A percentile compares a stretch with the other conserved stretches of the same genome.
Evolutionary conservation across 2,113 vertebrate genomes (phyloP).

Genomic region (Ibidorhyncha struthersii): DNA sequence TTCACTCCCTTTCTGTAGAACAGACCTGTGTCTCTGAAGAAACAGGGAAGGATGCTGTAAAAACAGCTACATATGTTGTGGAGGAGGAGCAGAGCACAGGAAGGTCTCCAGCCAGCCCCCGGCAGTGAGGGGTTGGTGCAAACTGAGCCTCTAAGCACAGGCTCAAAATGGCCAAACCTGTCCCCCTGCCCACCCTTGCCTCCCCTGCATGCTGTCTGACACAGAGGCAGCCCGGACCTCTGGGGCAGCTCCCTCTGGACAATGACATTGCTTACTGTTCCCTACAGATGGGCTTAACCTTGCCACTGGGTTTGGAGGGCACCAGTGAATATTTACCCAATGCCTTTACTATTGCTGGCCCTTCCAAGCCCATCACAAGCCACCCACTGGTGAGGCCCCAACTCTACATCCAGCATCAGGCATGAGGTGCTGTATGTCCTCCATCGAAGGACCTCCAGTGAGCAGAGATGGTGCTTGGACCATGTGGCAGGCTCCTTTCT

Average conservation of each 20-base stretch:
- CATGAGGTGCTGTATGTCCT: accelerated
- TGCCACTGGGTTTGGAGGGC: not conserved
- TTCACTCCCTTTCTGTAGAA: not conserved
- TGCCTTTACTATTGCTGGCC: not conserved
- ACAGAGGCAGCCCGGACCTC: accelerated
- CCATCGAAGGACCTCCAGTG: not conserved
- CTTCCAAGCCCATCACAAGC: not conserved
- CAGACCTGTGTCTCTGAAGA: not conserved
- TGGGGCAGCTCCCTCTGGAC: accelerated
- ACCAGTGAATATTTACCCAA: not conserved
- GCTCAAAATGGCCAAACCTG: not conserved
- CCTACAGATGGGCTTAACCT: not conserved
- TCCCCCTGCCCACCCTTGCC: not conserved
- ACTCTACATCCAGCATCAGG: not conserved
- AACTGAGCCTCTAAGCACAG: not conserved
- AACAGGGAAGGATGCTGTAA: not conserved
- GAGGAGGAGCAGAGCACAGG: not conserved
- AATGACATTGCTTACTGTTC: not conserved
- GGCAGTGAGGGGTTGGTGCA: not conserved
- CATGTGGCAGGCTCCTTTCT: not conserved
- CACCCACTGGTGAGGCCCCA: accelerated
- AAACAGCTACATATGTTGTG: not conserved
- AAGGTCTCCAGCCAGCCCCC: not conserved
- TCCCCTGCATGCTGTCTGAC: not conserved
- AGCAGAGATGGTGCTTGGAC: not conserved